Evolutionary conservation across 2,888 invertebrate genomes (phyloP).

Genomic region (Erannis defoliaria): DNA sequence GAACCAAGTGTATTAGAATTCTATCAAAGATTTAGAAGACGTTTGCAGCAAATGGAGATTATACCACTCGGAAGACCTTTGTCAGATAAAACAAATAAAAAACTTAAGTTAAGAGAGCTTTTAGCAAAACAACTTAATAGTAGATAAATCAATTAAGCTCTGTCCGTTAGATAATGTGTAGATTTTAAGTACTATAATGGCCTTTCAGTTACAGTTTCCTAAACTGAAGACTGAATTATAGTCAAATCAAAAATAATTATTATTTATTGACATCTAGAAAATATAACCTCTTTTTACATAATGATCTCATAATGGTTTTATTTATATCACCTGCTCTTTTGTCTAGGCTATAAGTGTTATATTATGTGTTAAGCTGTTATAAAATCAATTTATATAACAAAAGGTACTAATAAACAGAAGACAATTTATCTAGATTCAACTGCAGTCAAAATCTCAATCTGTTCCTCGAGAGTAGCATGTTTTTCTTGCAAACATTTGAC

Average conservation of each 20-base stretch:
- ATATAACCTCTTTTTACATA: neutral
- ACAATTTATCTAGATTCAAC: slow-evolving; percentile 72
- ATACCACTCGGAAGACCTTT: slow-evolving; percentile 87
- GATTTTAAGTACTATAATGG: neutral
- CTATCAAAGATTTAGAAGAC: slow-evolving; percentile 90
- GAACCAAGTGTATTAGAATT: slow-evolving; percentile 94
- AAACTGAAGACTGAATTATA: slow-evolving; percentile 47
- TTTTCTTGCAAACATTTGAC: slow-evolving; percentile 80
- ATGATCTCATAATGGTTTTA: neutral
- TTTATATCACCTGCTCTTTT: neutral
- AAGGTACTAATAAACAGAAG: neutral
- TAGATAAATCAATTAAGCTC: slow-evolving; percentile 49
- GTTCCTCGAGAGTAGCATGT: slow-evolving; percentile 78
- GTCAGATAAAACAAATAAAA: slow-evolving; percentile 76
- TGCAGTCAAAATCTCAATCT: slow-evolving; percentile 78
- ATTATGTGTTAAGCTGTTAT: neutral
- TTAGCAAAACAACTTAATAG: slow-evolving; percentile 72
- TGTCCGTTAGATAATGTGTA: neutral
- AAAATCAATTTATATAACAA: neutral
- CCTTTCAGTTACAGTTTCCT: slow-evolving; percentile 11
- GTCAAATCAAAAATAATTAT: slow-evolving; percentile 1
- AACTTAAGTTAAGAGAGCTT: slow-evolving; percentile 73
- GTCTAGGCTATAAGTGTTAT: neutral
- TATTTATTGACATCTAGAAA: slow-evolving; percentile 4
- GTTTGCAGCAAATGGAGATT: slow-evolving; percentile 88